A percentile compares a stretch with the other conserved stretches of the same genome.
phyloP scores from a whole-genome alignment of 2,797 vertebrate genomes.

The Macroramphosus scolopax region DNA sequence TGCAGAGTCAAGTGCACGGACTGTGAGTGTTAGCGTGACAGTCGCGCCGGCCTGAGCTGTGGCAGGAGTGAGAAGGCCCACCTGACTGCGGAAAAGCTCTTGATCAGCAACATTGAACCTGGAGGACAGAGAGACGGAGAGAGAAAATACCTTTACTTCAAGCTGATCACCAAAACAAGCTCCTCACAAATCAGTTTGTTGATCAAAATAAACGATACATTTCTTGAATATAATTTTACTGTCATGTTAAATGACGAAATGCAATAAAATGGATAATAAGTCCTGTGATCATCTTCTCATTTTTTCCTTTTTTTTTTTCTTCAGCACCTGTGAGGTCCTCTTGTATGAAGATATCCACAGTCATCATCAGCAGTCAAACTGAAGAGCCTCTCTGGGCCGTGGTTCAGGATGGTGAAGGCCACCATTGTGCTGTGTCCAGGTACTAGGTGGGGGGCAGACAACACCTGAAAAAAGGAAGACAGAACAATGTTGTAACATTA shows the following conservation, averaged over 20 bases:
- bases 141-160: too few species aligned
- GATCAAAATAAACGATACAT: too few species aligned
- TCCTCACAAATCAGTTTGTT: too few species aligned
- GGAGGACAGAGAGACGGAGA: constrained; percentile 5
- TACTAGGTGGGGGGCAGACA: constrained; percentile 64
- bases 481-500: not conserved
- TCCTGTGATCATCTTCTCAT: too few species aligned
- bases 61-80: constrained; percentile 73
- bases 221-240: too few species aligned
- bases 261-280: too few species aligned
- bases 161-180: too few species aligned
- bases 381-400: constrained; percentile 70
- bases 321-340: constrained; percentile 62
- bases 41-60: constrained; percentile 61
- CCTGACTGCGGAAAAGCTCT: constrained; percentile 64
- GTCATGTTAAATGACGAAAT: too few species aligned
- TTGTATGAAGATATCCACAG: constrained; percentile 65
- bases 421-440: constrained; percentile 72
- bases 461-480: constrained; percentile 52
- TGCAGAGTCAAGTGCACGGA: constrained; percentile 50
- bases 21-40: constrained; percentile 78
- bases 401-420: constrained; percentile 73
- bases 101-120: constrained; percentile 62
- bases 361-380: constrained; percentile 73
- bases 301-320: not conserved